Evolutionary conservation across 2,797 vertebrate species (phyloP), one percentile per base, ranked within the genome.

Genomic region (Vireo griseus): DNA sequence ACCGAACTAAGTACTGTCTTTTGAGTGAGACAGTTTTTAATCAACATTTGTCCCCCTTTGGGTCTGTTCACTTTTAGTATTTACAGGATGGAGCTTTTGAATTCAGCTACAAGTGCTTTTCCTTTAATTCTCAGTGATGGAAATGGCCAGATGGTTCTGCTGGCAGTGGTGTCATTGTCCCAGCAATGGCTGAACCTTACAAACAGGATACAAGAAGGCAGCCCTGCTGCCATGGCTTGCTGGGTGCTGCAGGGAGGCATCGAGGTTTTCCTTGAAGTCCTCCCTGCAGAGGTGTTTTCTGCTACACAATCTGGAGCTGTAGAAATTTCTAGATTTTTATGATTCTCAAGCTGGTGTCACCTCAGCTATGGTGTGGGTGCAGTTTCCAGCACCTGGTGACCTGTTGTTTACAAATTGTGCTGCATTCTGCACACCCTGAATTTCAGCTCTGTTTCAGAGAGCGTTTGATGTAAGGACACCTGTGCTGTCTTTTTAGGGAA

Each of bases 301-400:
- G 51, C 28, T 24, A 3, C 10, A 0, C 31, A 5, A 2, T 42
- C 33, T 48, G 57, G 21, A 45, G 66, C 65, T 3, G 1, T 10
- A 11, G 33, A n/a, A 74, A 8, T 26, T 6, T 0, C 16, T 69
- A 4, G 0, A 22, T 40, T 47, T 17, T 21, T 5, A 0, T 16
- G 21, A 2, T 31, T 74, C 8, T 47, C 33, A 14, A 24, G 48
- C 10, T 61, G 35, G 8, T 37, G 26, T 39, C 6, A 2, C 52
- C 45, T 71, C 19, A 19, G 28, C 16, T 69, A 16, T 51, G 6
- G 1, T 0, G 7, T 13, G 17, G 48, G 5, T 52, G 52, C 61
- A 10, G n/a, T 24, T 76, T 28, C n/a, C 39, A 13, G 50, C 0
- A 1, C 59, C 25, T 16, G 37, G 2, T 16, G 45, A 69, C 15